Evolutionary conservation across 2,797 vertebrate species (phyloP).

Genomic region (Rhabdophis nuchalis): DNA sequence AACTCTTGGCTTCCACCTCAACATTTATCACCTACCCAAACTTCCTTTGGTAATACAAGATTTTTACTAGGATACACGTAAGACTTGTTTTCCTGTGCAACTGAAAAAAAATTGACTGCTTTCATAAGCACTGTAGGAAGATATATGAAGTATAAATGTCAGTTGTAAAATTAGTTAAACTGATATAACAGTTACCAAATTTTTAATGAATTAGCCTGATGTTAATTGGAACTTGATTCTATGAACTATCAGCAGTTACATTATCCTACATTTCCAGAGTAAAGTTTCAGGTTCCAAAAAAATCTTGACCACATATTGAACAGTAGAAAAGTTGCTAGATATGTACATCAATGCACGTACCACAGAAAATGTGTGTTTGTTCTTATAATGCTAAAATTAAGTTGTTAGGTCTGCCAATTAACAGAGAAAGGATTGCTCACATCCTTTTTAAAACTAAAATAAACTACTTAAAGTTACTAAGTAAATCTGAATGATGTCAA

Average conservation of each 20-base stretch:
- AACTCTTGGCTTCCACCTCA: slow-evolving; percentile 57
- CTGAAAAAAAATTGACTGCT: slow-evolving; percentile 66
- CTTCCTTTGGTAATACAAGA: slow-evolving; percentile 72
- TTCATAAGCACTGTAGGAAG: slow-evolving; percentile 57
- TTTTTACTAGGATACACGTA: slow-evolving; percentile 67
- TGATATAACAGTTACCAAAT: slow-evolving; percentile 47
- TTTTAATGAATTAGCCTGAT: slow-evolving; percentile 62
- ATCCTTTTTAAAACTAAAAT: slow-evolving; percentile 55
- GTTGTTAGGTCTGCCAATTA: slow-evolving; percentile 49
- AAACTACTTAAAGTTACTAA: slow-evolving; percentile 58
- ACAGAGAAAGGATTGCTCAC: slow-evolving; percentile 60
- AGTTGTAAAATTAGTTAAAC: slow-evolving; percentile 48
- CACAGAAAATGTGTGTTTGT: slow-evolving; percentile 66
- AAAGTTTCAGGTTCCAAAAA: neutral
- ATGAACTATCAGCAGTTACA: slow-evolving; percentile 46
- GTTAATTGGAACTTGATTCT: slow-evolving; percentile 47
- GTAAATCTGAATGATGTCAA: slow-evolving; percentile 64
- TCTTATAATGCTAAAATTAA: slow-evolving; percentile 56
- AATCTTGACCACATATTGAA: neutral
- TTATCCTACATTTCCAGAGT: slow-evolving; percentile 28
- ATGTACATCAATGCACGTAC: slow-evolving; percentile 27
- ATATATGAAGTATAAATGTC: slow-evolving; percentile 6
- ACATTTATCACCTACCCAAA: slow-evolving; percentile 59
- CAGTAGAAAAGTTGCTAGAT: slow-evolving; percentile 31
- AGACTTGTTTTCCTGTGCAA: slow-evolving; percentile 72